Percentiles rank a stretch among this genome's conserved stretches.
Evolutionary conservation across 2,888 invertebrate genomes (phyloP).

Genomic region (Acanthosepion pharaonis): DNA sequence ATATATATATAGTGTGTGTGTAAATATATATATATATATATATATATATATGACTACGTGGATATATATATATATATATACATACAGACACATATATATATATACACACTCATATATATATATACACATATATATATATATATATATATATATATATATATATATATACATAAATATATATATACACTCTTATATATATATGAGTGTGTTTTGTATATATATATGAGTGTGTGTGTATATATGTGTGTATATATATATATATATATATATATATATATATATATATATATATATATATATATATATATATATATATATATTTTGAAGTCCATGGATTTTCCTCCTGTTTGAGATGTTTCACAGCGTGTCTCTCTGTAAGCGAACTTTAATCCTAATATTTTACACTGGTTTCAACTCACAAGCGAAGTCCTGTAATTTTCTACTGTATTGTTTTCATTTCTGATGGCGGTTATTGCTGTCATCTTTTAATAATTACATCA

Average conservation of each 20-base stretch:
- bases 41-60: neutral
- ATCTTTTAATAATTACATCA: no score
- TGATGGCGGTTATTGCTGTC: no score
- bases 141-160: neutral
- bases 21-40: neutral
- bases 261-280: neutral
- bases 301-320: no score
- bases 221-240: neutral
- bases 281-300: no score
- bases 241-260: neutral
- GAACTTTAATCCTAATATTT: no score
- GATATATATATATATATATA: neutral
- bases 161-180: neutral
- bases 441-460: no score
- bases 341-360: no score
- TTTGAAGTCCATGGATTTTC: no score
- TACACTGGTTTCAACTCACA: no score
- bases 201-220: neutral
- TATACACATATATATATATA: neutral
- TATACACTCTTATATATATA: neutral
- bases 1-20: neutral
- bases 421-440: no score
- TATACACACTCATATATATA: neutral
- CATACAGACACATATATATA: neutral
- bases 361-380: no score